Base-by-base conservation (phyloP, 2,888 invertebrate genomes). In the Bombylius discolor region DNA sequence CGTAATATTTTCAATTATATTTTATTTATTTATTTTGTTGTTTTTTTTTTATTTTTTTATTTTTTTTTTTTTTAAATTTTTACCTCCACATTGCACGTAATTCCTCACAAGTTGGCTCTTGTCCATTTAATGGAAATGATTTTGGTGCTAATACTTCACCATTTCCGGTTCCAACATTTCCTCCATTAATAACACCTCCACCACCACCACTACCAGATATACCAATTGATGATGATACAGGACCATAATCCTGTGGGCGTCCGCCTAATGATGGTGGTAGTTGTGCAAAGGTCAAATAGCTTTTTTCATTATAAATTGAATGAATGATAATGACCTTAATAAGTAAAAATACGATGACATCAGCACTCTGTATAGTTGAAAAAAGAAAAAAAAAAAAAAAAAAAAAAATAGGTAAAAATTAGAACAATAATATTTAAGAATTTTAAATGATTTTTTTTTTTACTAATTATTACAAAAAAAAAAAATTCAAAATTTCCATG, bases 71-170 rank as follows among this genome's bases (percentile, higher is more conserved):
- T n/a, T n/a, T 45, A 14, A n/a, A 4, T 6, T 14, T 14, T 45
- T 64, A 81, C 81, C 81, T 84, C 93, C 92, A 93, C 90, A 93
- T 92, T 11, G 88, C 87, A 58, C 90, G 83, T 51, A 93, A 78
- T 68, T 92, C 87, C 63, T 91, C 89, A 71, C 93, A 93, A 53
- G 83, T 84, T 1, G 92, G 92, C 67, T 92, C 92, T 57, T 72
- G 68, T 12, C 67, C 63, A 53, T 65, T 68, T 3, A 70, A 55
- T 6, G 68, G 64, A 56, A 68, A 68, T 33, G 71, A 66, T 61
- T 70, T 70, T 4, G 71, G 68, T 0, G 66, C 69, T 58, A 72
- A 64, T 7, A 72, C 67, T 62, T 72, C 72, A 3, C 70, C 66
- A 48, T 58, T 61, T 14, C 56, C 56, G 31, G 33, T 13, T 32